A percentile compares a stretch with the other conserved stretches of the same genome.
Evolutionary conservation across 2,888 invertebrate species (phyloP).

Genomic region (Chrysolina haemoptera): DNA sequence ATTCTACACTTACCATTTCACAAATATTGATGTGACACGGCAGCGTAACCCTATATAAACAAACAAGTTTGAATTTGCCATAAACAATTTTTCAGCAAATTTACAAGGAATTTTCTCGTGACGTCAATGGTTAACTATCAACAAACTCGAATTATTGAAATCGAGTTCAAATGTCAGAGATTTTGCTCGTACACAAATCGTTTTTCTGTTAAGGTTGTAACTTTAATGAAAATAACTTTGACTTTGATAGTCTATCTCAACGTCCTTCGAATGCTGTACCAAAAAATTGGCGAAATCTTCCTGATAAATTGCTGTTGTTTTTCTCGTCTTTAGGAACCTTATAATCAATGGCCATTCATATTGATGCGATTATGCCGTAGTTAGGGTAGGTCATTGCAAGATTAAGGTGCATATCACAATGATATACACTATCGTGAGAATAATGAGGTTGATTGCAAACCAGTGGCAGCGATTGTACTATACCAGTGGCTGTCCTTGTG

Average conservation of each 20-base stretch:
- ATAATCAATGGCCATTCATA: conserved; percentile 38
- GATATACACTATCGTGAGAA: conserved; percentile 42
- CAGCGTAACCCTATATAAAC: not conserved
- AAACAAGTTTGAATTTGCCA: not conserved
- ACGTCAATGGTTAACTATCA: conserved; percentile 31
- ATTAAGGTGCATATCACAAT: conserved; percentile 54
- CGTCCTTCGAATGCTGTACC: not conserved
- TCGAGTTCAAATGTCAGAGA: conserved; percentile 39
- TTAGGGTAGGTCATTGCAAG: conserved; percentile 48
- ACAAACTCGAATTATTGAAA: conserved; percentile 29
- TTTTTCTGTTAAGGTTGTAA: not conserved
- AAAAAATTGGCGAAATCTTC: conserved; percentile 7
- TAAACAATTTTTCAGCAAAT: conserved; percentile 24
- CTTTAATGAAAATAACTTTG: not conserved
- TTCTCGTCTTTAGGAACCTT: conserved; percentile 7
- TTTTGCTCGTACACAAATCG: not conserved
- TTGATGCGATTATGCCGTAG: conserved; percentile 39
- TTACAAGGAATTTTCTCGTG: conserved; percentile 28
- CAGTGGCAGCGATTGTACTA: conserved; percentile 8
- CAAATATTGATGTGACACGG: not conserved
- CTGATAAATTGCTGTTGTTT: conserved; percentile 1
- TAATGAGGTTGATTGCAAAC: conserved; percentile 28
- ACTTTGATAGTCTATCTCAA: conserved; percentile 14
- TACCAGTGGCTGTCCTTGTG: not conserved
- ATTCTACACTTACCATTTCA: not conserved